Percentiles rank a stretch among this genome's conserved stretches.
phyloP scores from a whole-genome alignment of 2,113 vertebrate species.

The Labeo rohita region DNA sequence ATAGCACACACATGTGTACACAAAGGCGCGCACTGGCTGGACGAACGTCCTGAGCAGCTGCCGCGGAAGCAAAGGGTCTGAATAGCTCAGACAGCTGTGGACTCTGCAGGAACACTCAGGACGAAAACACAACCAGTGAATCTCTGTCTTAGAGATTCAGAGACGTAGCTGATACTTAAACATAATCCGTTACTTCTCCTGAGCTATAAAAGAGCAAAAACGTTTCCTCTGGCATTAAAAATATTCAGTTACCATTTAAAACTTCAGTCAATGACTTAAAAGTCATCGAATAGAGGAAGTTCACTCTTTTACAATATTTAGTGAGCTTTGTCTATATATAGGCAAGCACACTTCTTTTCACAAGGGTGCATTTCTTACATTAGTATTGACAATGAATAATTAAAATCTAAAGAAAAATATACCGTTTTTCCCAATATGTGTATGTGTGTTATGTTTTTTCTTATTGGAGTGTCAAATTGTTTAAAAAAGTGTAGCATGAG shows the following conservation, averaged over 20 bases:
- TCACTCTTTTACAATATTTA: not conserved
- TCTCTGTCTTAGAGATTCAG: not conserved
- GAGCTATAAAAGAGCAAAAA: not conserved
- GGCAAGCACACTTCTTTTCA: not conserved
- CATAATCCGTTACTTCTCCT: not conserved
- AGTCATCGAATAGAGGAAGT: not conserved
- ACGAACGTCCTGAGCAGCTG: constrained; percentile 24
- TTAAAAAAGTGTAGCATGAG: too few relatives aligned
- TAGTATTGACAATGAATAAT: too few relatives aligned
- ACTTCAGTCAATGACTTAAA: not conserved
- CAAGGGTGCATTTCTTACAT: too few relatives aligned
- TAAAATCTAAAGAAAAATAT: too few relatives aligned
- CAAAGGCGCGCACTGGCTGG: not conserved
- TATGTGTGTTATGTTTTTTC: not conserved
- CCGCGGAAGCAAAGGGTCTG: constrained; percentile 23
- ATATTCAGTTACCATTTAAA: not conserved
- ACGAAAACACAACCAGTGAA: constrained; percentile 2
- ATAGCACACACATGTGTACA: not conserved
- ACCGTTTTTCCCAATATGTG: too few relatives aligned
- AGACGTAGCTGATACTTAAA: not conserved
- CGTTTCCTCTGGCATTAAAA: not conserved
- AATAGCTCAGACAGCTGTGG: constrained; percentile 40
- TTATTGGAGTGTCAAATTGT: not conserved
- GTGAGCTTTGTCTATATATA: not conserved
- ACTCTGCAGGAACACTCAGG: constrained; percentile 8